Conservation (phyloP, 1,140 invertebrate genomes). For the Zaprionus lachaisei region DNA sequence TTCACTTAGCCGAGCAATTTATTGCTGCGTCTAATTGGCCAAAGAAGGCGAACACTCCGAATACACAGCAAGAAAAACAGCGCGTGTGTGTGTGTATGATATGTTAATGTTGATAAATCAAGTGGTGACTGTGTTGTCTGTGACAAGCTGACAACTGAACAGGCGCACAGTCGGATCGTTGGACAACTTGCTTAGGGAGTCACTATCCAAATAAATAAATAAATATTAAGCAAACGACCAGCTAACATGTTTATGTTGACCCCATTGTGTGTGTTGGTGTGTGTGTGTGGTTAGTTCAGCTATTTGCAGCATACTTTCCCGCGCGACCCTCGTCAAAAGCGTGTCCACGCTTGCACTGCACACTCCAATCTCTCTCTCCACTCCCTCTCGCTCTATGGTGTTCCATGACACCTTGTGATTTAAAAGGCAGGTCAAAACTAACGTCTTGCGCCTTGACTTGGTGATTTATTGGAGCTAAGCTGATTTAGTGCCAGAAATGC, state of each 20-base stretch:
- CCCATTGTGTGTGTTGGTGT: slow-evolving; percentile 27
- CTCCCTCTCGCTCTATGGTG: neutral
- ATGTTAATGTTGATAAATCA: slow-evolving; percentile 81
- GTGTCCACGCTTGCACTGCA: slow-evolving; percentile 27
- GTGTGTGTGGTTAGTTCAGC: slow-evolving; percentile 37
- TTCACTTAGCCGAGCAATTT: slow-evolving; percentile 60
- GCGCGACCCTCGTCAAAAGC: slow-evolving; percentile 67
- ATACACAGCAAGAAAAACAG: slow-evolving; percentile 1
- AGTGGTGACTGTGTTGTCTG: slow-evolving; percentile 62
- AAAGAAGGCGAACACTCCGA: slow-evolving; percentile 25
- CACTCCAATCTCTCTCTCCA: slow-evolving; percentile 7
- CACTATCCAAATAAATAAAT: slow-evolving; percentile 77
- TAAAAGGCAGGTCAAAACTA: slow-evolving; percentile 73
- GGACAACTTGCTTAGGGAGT: slow-evolving; percentile 52
- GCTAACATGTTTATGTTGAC: slow-evolving; percentile 59
- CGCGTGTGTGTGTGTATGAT: slow-evolving; percentile 34
- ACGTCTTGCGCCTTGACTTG: slow-evolving; percentile 43
- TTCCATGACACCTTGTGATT: slow-evolving; percentile 76
- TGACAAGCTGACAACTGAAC: slow-evolving; percentile 56
- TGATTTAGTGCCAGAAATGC: slow-evolving; percentile 67
- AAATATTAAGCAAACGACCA: slow-evolving; percentile 59
- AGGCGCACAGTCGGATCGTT: neutral
- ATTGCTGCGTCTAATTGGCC: slow-evolving; percentile 78
- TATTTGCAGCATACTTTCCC: slow-evolving; percentile 48
- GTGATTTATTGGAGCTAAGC: slow-evolving; percentile 65